phyloP scores from a whole-genome alignment of 2,888 invertebrate species.

The Sisyra nigra region DNA sequence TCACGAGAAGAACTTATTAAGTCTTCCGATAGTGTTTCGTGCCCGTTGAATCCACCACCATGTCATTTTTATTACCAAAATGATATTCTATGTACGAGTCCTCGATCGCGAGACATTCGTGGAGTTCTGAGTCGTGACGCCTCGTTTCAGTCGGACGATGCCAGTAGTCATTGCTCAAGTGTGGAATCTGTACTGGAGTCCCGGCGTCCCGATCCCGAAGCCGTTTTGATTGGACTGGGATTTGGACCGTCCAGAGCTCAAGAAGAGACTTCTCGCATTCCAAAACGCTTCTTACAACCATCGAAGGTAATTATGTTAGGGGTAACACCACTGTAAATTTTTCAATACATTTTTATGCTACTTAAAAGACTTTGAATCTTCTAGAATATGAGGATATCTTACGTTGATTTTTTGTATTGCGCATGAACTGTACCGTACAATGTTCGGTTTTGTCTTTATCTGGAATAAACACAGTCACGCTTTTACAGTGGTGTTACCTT shows the following conservation, averaged over 20 bases:
- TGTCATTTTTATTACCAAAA: neutral
- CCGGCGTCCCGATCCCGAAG: constrained; percentile 77
- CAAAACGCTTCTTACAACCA: constrained; percentile 64
- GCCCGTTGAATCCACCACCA: constrained; percentile 1
- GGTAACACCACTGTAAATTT: no score
- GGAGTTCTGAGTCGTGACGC: constrained; percentile 21
- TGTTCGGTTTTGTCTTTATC: no score
- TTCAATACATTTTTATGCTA: no score
- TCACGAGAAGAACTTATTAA: neutral
- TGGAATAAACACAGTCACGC: no score
- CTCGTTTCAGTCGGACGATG: constrained; percentile 28
- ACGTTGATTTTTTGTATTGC: no score
- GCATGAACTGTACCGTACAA: no score
- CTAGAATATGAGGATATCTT: no score
- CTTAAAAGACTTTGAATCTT: no score
- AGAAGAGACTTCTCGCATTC: constrained; percentile 61
- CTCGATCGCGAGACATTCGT: constrained; percentile 11
- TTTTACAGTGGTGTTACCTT: no score
- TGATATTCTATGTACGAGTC: neutral
- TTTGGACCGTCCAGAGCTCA: constrained; percentile 58
- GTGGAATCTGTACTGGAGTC: constrained; percentile 71
- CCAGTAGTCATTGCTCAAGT: constrained; percentile 52
- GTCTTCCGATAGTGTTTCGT: constrained; percentile 1
- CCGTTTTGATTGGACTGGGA: constrained; percentile 64
- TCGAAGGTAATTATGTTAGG: constrained; percentile 61